Percentiles rank a stretch among this genome's conserved stretches.
These are phyloP conservation scores for Eristalinus aeneus DNA, from an alignment of 2,888 invertebrate genomes.

Conservation along the genomic window DNA sequence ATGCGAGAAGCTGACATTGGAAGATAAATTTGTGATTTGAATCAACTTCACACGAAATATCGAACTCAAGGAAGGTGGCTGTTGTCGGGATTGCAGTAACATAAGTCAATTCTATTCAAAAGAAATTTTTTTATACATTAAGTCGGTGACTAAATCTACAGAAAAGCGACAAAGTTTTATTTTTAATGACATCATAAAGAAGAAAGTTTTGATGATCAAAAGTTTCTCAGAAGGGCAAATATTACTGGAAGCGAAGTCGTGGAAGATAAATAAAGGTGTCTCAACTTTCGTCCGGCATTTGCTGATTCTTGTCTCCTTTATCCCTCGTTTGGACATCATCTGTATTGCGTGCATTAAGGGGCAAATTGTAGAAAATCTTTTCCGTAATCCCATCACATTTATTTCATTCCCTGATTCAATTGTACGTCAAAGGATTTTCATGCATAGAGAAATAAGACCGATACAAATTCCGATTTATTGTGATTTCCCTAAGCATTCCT, in stretches of 20 bases:
- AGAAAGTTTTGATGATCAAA: not conserved
- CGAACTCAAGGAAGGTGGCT: no score
- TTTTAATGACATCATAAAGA: not conserved
- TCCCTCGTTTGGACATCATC: not conserved
- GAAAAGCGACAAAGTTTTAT: not conserved
- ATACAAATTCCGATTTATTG: not conserved
- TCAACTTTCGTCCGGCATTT: not conserved
- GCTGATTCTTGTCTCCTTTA: not conserved
- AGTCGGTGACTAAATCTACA: not conserved
- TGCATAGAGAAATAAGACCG: not conserved
- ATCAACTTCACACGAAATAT: no score
- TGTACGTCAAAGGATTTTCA: slow-evolving; percentile 23
- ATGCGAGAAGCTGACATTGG: no score
- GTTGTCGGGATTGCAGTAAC: no score
- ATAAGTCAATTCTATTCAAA: no score
- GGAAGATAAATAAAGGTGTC: not conserved
- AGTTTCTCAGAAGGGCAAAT: not conserved
- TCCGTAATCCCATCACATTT: not conserved
- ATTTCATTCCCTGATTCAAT: slow-evolving; percentile 16
- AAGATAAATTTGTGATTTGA: no score
- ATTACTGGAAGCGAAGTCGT: not conserved
- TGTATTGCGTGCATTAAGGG: not conserved
- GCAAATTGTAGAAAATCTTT: not conserved
- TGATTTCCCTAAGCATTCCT: not conserved
- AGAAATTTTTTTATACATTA: not conserved